Evolutionary conservation across 2,888 invertebrate species (phyloP), one percentile per base, ranked within the genome.

Genomic region (Cerastis leucographa): DNA sequence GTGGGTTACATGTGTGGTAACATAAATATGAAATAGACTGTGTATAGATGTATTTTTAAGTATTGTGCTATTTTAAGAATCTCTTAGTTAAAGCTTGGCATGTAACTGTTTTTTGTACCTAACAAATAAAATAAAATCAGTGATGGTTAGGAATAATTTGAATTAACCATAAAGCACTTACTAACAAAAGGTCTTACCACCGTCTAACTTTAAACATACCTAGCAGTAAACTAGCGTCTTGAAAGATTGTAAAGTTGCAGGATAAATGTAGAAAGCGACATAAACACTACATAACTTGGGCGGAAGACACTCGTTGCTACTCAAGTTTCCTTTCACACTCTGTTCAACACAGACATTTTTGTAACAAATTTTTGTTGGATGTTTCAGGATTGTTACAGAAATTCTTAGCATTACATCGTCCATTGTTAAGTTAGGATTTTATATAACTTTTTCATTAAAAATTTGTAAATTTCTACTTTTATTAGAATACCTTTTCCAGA

Each of bases 241-340:
- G 68, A 73, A 83, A 83, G 69, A 83, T 83, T 83, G 72, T 83
- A 76, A 79, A 79, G 46, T 83, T 79, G 56, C 69, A 61, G 67
- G 84, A 83, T 83, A 80, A 76, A 83, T 83, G 80, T 80, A 72
- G 80, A 64, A 73, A 80, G 76, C 59, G 84, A 76, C 76, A 68
- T 83, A 76, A 83, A 76, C 80, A 83, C 80, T 80, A 83, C 76
- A 83, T 83, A 73, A 83, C 84, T 71, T 64, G 75, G 54, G 64
- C 64, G 83, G 80, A 79, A 83, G 83, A 76, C 70, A 75, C 72
- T 79, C 80, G 80, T 71, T 76, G 54, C 80, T 83, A 59, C 84
- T 83, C 84, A 64, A 83, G 80, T 83, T 83, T 83, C 83, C 84
- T 73, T 80, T 83, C 70, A 61, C 42, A 68, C 42, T 66, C 44